Evolutionary conservation across 2,797 vertebrate species (phyloP).

Genomic region (Masticophis lateralis): DNA sequence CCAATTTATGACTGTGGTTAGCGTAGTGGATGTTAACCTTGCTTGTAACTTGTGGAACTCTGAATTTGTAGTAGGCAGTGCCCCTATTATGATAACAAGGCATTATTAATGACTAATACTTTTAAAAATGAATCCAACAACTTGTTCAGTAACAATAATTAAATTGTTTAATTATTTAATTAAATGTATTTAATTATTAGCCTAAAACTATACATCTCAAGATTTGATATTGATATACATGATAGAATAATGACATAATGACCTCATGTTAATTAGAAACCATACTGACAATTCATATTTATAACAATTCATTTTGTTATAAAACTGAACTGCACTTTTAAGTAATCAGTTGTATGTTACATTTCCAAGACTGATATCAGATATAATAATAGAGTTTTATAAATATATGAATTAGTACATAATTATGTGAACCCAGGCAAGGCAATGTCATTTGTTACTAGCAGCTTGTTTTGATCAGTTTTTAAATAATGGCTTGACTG

Average conservation of each 20-base stretch:
- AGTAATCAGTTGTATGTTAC: neutral
- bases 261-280: neutral
- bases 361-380: neutral
- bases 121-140: neutral
- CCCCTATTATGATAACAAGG: neutral
- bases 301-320: neutral
- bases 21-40: neutral
- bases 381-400: neutral
- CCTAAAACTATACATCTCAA: neutral
- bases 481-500: neutral
- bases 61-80: neutral
- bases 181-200: neutral
- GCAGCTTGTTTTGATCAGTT: neutral
- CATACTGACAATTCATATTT: neutral
- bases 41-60: constrained; percentile 20
- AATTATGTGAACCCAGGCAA: neutral
- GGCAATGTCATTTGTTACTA: neutral
- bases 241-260: neutral
- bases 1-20: neutral
- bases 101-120: neutral
- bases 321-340: neutral
- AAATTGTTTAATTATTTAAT: no score
- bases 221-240: neutral
- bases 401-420: neutral
- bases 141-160: neutral